Evolutionary conservation across 2,888 invertebrate species (phyloP).

Genomic region (Himalopsyche anomala): DNA sequence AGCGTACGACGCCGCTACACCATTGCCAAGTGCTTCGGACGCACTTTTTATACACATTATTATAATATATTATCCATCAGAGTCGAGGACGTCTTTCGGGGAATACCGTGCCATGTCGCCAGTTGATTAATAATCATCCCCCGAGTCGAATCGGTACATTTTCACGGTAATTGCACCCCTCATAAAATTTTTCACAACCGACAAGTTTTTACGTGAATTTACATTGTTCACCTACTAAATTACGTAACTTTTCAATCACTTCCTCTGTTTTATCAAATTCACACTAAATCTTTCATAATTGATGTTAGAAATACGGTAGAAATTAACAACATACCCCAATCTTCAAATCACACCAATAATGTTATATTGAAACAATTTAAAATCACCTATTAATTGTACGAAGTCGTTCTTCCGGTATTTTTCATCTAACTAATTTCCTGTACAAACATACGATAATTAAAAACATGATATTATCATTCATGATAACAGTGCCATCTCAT

Average conservation of each 20-base stretch:
- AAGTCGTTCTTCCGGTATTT: background rate
- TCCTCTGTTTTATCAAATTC: background rate
- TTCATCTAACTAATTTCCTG: no score
- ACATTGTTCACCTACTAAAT: background rate
- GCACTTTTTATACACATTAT: conserved; percentile 40
- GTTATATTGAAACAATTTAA: no score
- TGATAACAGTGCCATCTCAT: conserved; percentile 6
- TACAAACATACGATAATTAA: background rate
- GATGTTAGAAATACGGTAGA: no score
- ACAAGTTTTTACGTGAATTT: conserved; percentile 18
- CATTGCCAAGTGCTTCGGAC: conserved; percentile 38
- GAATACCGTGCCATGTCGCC: conserved; percentile 12
- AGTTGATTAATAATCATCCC: conserved; percentile 22
- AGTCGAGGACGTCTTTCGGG: conserved; percentile 17
- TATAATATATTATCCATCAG: conserved; percentile 38
- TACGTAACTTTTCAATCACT: background rate
- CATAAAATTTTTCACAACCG: background rate
- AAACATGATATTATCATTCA: background rate
- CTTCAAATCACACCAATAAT: no score
- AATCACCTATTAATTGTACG: no score
- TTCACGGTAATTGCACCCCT: conserved; percentile 27
- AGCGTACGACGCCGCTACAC: conserved; percentile 72
- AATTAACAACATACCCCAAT: no score
- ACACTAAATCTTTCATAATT: background rate
- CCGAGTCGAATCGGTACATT: conserved; percentile 13